Conservation (phyloP, 2,113 vertebrate genomes). For the Archocentrus centrarchus region DNA sequence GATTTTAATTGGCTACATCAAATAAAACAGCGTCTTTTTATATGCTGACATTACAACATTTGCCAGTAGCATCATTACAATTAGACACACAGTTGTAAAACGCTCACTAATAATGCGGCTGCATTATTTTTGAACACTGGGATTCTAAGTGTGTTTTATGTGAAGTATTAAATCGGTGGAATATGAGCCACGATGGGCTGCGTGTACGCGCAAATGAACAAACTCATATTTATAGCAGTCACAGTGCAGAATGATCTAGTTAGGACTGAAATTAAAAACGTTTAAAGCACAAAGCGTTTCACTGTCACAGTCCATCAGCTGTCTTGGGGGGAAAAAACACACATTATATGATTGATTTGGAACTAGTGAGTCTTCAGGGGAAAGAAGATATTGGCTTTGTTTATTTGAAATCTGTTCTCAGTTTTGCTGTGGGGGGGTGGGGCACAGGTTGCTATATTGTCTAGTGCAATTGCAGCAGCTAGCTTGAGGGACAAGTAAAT, state of each 20-base stretch:
- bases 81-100: constrained; percentile 16
- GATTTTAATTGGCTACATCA: constrained; percentile 21
- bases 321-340: not conserved
- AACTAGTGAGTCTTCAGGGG: not conserved
- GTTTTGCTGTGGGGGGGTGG: not conserved
- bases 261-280: not conserved
- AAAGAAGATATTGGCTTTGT: not conserved
- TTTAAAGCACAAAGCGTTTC: not conserved
- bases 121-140: not conserved
- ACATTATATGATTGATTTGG: constrained; percentile 13
- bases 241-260: not conserved
- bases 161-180: constrained; percentile 7
- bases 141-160: constrained; percentile 25
- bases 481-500: constrained; percentile 60
- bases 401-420: constrained; percentile 16
- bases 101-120: not conserved
- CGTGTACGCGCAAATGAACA: not conserved
- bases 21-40: constrained; percentile 23
- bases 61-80: not conserved
- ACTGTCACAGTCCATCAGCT: constrained; percentile 22
- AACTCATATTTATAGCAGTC: not conserved
- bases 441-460: constrained; percentile 25
- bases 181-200: not conserved
- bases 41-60: constrained; percentile 4
- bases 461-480: constrained; percentile 30